These are phyloP conservation scores for Drosophila mettleri DNA, from an alignment of 2,888 invertebrate species.

Conservation along the genomic window DNA sequence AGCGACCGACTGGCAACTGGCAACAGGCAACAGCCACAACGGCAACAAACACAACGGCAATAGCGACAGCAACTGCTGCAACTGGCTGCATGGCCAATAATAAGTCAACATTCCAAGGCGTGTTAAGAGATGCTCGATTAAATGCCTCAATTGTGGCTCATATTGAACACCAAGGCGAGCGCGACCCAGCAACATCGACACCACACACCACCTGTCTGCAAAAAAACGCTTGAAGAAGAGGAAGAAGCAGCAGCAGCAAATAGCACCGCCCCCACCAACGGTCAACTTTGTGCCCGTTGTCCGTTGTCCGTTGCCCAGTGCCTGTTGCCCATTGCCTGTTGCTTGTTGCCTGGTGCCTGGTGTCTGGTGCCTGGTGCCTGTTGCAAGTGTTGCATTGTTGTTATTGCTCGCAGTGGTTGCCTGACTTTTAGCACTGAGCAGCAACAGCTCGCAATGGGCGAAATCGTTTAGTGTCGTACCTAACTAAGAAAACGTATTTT, in stretches of 20 bases:
- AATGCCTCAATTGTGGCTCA: conserved; percentile 84
- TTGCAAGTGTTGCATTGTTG: conserved; percentile 53
- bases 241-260: conserved; percentile 65
- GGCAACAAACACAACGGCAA: conserved; percentile 25
- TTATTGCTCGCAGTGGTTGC: conserved; percentile 58
- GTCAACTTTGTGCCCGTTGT: conserved; percentile 62
- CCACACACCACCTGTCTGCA: conserved; percentile 80
- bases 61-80: conserved; percentile 37
- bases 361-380: conserved; percentile 40
- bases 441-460: conserved; percentile 65
- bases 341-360: conserved; percentile 25
- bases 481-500: conserved; percentile 84
- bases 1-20: conserved; percentile 37
- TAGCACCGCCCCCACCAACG: conserved; percentile 80
- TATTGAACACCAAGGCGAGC: conserved; percentile 74
- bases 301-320: conserved; percentile 27
- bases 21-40: conserved; percentile 35
- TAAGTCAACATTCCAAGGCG: conserved; percentile 85
- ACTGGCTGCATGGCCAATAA: conserved; percentile 74
- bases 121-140: conserved; percentile 85
- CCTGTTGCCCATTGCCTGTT: conserved; percentile 29
- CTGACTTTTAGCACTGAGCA: conserved; percentile 75
- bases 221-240: conserved; percentile 48
- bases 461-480: conserved; percentile 83
- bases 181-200: conserved; percentile 75